Evolutionary conservation across 2,888 invertebrate species (phyloP).

Genomic region (Emmelina monodactyla): DNA sequence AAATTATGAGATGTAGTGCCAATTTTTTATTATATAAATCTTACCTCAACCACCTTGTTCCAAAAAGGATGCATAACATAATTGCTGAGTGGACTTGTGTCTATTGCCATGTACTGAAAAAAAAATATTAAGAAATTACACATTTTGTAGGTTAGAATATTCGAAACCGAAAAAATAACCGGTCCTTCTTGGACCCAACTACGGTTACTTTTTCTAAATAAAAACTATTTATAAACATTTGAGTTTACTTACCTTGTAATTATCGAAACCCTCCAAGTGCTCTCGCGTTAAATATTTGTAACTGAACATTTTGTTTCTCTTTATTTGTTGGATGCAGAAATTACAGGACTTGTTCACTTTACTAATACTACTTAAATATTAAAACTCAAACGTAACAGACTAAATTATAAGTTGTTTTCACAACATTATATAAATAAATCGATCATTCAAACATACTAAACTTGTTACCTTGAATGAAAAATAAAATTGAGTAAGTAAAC

Average conservation of each 20-base stretch:
- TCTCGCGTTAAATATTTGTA: constrained; percentile 82
- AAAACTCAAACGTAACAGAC: too few relatives aligned
- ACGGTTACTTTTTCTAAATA: background rate
- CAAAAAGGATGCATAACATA: constrained; percentile 99
- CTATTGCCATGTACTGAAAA: constrained; percentile 91
- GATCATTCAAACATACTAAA: too few relatives aligned
- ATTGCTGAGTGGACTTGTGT: constrained; percentile 95
- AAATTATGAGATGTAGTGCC: too few relatives aligned
- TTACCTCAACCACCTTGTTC: constrained; percentile 95
- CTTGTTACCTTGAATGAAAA: too few relatives aligned
- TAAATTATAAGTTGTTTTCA: too few relatives aligned
- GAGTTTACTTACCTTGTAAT: constrained; percentile 85
- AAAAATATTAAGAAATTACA: constrained; percentile 14
- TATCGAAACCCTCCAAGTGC: constrained; percentile 92
- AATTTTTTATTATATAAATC: too few relatives aligned
- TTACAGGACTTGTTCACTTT: too few relatives aligned
- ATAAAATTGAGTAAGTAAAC: too few relatives aligned
- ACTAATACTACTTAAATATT: too few relatives aligned
- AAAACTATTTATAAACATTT: constrained; percentile 6
- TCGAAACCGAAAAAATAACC: background rate
- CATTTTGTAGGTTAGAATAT: background rate
- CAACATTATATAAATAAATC: too few relatives aligned
- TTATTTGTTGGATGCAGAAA: too few relatives aligned
- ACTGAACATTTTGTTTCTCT: too few relatives aligned
- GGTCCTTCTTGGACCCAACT: background rate